Conservation (phyloP, 2,113 vertebrate species). For the Scolopax mira region DNA sequence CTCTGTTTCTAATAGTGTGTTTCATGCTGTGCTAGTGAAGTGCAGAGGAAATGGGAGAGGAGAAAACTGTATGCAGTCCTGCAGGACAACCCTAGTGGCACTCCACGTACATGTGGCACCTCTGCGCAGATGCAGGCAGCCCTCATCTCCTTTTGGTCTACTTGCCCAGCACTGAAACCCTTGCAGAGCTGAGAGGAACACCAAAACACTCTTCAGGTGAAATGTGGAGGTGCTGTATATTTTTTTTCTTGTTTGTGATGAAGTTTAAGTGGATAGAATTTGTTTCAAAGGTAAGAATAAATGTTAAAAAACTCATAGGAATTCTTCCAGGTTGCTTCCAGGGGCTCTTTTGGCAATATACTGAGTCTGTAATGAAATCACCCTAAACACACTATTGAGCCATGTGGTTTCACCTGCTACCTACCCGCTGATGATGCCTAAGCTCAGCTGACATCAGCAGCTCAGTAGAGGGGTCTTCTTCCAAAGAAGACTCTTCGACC, state of each 20-base stretch:
- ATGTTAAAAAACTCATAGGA: not conserved
- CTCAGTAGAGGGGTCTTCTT: not conserved
- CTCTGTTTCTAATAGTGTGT: slow-evolving; percentile 48
- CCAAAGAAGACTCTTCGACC: not conserved
- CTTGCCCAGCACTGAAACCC: not conserved
- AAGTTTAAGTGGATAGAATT: not conserved
- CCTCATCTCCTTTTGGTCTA: not conserved
- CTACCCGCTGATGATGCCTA: not conserved
- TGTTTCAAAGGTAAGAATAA: not conserved
- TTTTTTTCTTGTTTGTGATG: not conserved
- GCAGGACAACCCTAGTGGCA: not conserved
- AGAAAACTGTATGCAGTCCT: not conserved
- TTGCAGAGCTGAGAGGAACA: fast-evolving
- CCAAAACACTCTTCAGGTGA: not conserved
- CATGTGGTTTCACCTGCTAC: not conserved
- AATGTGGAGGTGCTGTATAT: not conserved
- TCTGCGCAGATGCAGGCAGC: not conserved
- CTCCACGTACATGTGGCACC: not conserved
- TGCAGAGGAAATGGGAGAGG: slow-evolving; percentile 61
- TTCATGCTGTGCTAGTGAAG: slow-evolving; percentile 62
- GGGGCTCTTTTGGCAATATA: not conserved
- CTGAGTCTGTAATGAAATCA: not conserved
- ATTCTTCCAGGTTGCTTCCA: not conserved
- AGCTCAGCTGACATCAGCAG: not conserved
- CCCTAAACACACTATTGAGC: not conserved